phyloP scores from a whole-genome alignment of 2,888 invertebrate genomes.

The Bugula neritina region DNA sequence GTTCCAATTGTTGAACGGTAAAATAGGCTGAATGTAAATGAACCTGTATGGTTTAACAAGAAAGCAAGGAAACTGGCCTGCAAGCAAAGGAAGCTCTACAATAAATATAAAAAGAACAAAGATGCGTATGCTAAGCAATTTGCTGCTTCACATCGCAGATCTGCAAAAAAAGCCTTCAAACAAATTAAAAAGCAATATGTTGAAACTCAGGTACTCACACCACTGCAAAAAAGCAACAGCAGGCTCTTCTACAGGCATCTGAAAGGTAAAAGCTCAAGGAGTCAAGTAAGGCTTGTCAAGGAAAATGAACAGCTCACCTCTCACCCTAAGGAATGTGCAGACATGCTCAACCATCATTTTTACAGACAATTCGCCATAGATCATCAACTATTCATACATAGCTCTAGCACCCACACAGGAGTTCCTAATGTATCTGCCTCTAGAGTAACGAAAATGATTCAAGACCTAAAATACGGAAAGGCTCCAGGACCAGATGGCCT shows the following conservation, averaged over 20 bases:
- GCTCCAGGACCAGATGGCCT: background rate
- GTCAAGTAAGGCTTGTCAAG: background rate
- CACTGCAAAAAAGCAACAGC: background rate
- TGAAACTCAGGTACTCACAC: background rate
- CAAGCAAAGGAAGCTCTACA: background rate
- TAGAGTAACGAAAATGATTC: background rate
- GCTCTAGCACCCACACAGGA: background rate
- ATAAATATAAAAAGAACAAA: background rate
- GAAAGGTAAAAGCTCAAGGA: background rate
- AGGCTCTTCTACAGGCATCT: background rate
- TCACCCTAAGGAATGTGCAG: background rate
- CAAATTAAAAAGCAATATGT: background rate
- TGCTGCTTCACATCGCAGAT: background rate
- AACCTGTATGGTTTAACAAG: background rate
- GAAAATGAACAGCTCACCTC: background rate
- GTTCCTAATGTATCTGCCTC: background rate
- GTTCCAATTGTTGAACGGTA: background rate
- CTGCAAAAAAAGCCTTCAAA: background rate
- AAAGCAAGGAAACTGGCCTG: background rate
- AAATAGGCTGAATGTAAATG: background rate
- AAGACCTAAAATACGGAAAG: background rate
- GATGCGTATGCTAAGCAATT: background rate
- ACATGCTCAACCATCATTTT: background rate
- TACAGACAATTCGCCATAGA: background rate
- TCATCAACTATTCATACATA: background rate